Base-by-base conservation (phyloP, 1,140 invertebrate genomes). In the Dryas iulia region DNA sequence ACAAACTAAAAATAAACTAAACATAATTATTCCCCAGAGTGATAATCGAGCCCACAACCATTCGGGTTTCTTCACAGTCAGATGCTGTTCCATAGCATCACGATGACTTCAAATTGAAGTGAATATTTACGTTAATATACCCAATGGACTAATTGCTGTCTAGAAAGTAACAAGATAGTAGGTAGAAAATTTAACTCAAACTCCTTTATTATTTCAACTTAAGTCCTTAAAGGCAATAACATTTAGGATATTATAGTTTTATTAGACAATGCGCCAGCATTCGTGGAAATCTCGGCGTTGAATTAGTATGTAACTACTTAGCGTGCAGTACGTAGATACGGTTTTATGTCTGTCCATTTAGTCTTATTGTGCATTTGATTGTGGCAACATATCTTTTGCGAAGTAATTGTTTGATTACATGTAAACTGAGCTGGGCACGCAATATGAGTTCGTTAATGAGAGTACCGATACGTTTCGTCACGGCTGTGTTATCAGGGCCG, bases 351-450 rank as follows among this genome's bases (percentile, higher is more conserved):
- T 69, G 66, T 33, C 30, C 56, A 12, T 31, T 67, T 72, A 35
- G 52, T 69, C 62, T 72, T 18, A 54, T 58, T 31, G 59, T 60
- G 6, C 14, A 39, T 62, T 62, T 53, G 35, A 62, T 47, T 62
- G 39, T 52, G 21, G 26, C 59, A 62, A 21, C 59, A 62, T 53
- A 62, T 52, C 24, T 83, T 72, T 59, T 72, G 72, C 74, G 59
- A 70, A 76, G 76, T 75, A 86, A 87, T 88, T 84, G 81, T 88
- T 85, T 87, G 84, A 87, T 89, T 91, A 82, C 79, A 75, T 87
- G 86, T 86, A 88, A 87, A 78, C 62, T 65, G 86, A 89, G 80
- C 78, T 69, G 82, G 82, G 83, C 76, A 86, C 84, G 84, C 85
- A 89, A 82, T 84, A 80, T 73, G 77, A 84, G 79, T 85, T 77